Percentiles rank a stretch among this genome's conserved stretches.
Conservation (phyloP, 1,140 invertebrate species). For the Scylla paramamosain region DNA sequence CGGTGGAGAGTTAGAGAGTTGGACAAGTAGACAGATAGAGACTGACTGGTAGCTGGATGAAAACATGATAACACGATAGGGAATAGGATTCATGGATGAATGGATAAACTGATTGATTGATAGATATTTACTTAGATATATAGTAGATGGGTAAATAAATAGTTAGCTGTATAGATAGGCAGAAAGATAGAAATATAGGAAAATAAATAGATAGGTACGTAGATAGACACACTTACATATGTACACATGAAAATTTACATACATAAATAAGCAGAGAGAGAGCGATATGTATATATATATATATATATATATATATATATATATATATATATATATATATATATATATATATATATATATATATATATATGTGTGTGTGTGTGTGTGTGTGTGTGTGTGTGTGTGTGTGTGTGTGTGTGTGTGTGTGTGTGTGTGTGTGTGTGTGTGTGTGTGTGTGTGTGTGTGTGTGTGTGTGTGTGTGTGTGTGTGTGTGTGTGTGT, state of each 20-base stretch:
- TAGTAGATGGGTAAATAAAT: background rate
- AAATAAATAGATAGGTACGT: background rate
- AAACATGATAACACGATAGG: no score
- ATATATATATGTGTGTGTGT: background rate
- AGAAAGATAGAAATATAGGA: constrained; percentile 25
- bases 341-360: background rate
- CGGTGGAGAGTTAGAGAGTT: background rate
- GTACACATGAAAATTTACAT: constrained; percentile 38
- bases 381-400: background rate
- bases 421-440: constrained; percentile 26
- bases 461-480: no score
- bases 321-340: constrained; percentile 24
- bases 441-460: constrained; percentile 26
- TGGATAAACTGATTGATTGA: background rate
- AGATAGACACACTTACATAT: constrained; percentile 13
- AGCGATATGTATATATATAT: constrained; percentile 5
- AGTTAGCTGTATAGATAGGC: constrained; percentile 11
- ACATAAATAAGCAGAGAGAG: background rate
- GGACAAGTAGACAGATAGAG: background rate
- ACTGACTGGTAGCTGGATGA: no score
- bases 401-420: background rate
- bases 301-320: background rate
- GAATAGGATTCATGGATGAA: no score
- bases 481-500: background rate
- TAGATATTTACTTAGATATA: background rate